Evolutionary conservation across 1,140 invertebrate genomes (phyloP), one percentile per base, ranked within the genome.

Genomic region (Pseudobourletiella spinata): DNA sequence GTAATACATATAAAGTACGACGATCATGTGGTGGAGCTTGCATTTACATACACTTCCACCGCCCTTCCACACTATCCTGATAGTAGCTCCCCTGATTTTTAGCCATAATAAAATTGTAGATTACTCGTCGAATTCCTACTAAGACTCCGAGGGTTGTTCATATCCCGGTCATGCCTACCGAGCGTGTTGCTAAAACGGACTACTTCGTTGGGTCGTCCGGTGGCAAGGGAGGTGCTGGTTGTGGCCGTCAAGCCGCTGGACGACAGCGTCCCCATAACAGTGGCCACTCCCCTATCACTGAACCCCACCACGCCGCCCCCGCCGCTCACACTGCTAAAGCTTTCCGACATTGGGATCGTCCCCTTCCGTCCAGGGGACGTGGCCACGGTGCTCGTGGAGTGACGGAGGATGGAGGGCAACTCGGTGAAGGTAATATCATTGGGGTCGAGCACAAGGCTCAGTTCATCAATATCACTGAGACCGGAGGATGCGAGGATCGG

Each of bases 401-500:
- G 29, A 8, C 55, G 58, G 24, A 65, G 58, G 29, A 64, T 59
- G 26, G 63, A 65, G n/a, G 63, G 63, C 22, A 65, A 29, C 54
- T 65, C 63, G 8, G 63, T 65, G 50, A 61, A 30, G n/a, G 43
- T 46, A 24, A 52, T 46, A 44, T 60, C 58, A 20, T 35, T 60
- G 22, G 57, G 32, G 29, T 65, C 64, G 18, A 61, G 20, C 15
- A 61, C 64, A 11, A 65, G 42, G 48, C 64, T 65, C 46, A 65
- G 28, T 43, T 65, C 64, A 54, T 65, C 64, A 44, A 65, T 61
- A 61, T 65, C 64, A 65, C 64, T 65, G 16, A 65, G 59, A 15
- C 32, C 64, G 0, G 64, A 57, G 6, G 64, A 52, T 43, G 58
- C 48, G 35, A 59, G 48, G 8, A 43, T 44, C 2, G 48, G 46